Evolutionary conservation across 1,140 invertebrate species (phyloP), one percentile per base, ranked within the genome.

Genomic region (Drosophila watanabei): DNA sequence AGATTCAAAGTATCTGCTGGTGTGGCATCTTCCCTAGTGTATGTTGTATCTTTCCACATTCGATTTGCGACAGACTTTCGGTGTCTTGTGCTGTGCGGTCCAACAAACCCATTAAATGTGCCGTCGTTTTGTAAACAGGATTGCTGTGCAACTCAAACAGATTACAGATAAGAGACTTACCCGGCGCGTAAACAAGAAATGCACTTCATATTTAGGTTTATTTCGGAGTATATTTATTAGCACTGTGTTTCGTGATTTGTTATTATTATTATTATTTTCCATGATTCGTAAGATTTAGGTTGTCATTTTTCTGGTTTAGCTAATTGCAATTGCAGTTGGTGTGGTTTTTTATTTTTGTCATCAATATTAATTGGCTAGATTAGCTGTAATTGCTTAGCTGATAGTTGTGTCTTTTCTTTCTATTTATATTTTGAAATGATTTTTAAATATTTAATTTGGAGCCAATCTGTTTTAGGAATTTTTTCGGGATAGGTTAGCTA

Each of bases 171-270:
- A 46, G 39, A 32, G 13, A 45, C 33, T 32, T 33, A 52, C 13
- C 18, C 11, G 61, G 8, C 16, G 35, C 39, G 51, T 78, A 69
- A 78, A 78, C 39, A 69, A 75, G 32, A 24, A 57, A 58, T 46
- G 52, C 48, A 58, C 37, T 79, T 71, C 32, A 45, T 41, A 77
- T 70, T 82, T 80, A 71, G 45, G 49, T 80, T 77, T 87, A 77
- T 79, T 79, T 79, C 41, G 56, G 83, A 82, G 76, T 87, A 86
- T 87, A 80, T 77, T 72, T 60, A 77, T 72, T 84, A 77, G 70
- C 69, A 73, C 69, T 73, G 68, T 51, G 54, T 48, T 60, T 48
- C 20, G 24, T 65, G 48, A 54, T 32, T 63, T 80, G 39, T n/a
- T 24, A 24, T 71, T 80, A 69, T 63, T 69, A 81, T 85, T 80